Conservation (phyloP, 2,113 vertebrate genomes). For the Aspiorhynchus laticeps region DNA sequence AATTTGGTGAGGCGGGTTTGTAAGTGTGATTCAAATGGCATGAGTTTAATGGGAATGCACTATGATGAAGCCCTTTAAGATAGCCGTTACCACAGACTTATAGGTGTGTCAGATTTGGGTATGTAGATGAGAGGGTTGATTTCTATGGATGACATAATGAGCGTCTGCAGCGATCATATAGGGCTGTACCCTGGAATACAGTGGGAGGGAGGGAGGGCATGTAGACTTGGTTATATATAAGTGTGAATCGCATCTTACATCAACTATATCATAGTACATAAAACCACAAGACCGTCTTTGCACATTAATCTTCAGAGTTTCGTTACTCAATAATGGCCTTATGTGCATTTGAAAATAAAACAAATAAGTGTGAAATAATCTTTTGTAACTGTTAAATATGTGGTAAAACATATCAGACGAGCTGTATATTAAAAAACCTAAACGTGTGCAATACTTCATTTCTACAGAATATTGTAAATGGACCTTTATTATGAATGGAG, state of each 20-base stretch:
- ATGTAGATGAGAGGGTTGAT: conserved; percentile 25
- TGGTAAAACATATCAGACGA: conserved; percentile 53
- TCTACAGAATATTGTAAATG: conserved; percentile 55
- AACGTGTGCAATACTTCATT: conserved; percentile 52
- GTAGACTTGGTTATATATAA: conserved; percentile 51
- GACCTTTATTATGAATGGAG: conserved; percentile 51
- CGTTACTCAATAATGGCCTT: conserved; percentile 46
- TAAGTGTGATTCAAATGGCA: conserved; percentile 64
- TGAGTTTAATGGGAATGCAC: conserved; percentile 52
- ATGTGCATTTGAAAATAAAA: conserved; percentile 35
- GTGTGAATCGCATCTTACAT: conserved; percentile 55
- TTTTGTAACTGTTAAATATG: conserved; percentile 40
- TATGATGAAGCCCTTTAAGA: conserved; percentile 77
- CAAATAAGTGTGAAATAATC: background rate
- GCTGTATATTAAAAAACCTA: conserved; percentile 49
- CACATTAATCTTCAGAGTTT: conserved; percentile 50
- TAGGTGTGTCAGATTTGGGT: conserved; percentile 23
- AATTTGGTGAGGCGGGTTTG: conserved; percentile 34
- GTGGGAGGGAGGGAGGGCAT: background rate
- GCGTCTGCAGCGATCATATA: conserved; percentile 50
- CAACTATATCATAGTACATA: conserved; percentile 56
- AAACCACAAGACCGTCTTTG: conserved; percentile 56
- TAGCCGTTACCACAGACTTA: conserved; percentile 71
- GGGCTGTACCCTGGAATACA: conserved; percentile 54
- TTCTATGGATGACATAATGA: conserved; percentile 19